phyloP scores from a whole-genome alignment of 2,797 vertebrate genomes.

The Todus mexicanus region DNA sequence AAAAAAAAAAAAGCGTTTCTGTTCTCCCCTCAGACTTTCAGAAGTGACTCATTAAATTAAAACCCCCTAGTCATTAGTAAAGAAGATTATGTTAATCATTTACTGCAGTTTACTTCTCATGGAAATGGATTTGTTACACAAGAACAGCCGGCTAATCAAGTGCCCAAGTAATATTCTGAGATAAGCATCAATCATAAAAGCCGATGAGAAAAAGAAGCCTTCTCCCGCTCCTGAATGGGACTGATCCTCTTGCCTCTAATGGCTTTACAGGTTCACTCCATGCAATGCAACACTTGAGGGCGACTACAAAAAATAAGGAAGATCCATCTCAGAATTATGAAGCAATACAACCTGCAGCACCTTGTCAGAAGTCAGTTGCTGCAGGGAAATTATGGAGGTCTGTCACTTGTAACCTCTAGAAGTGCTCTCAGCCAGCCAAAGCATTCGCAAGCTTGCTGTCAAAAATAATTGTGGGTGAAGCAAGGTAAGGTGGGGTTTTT shows the following conservation, averaged over 20 bases:
- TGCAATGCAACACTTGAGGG: neutral
- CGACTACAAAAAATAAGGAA: neutral
- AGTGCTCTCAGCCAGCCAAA: neutral
- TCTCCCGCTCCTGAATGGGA: neutral
- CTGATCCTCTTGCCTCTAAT: neutral
- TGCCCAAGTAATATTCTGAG: neutral
- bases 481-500: neutral
- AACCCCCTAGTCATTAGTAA: conserved; percentile 8
- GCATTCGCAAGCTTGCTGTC: neutral
- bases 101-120: conserved; percentile 31
- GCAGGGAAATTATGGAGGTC: neutral
- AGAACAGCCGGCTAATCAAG: neutral
- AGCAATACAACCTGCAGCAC: neutral
- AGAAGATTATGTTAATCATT: conserved; percentile 57
- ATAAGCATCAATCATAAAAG: neutral
- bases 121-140: conserved; percentile 45
- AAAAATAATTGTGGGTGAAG: neutral
- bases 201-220: neutral
- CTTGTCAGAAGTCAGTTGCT: neutral
- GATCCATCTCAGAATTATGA: neutral
- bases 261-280: neutral
- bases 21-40: conserved; percentile 5
- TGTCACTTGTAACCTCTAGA: neutral
- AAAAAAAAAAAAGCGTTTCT: neutral
- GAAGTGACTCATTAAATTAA: conserved; percentile 48